Evolutionary conservation across 1,140 invertebrate genomes (phyloP).

Genomic region (Helicoverpa armigera): DNA sequence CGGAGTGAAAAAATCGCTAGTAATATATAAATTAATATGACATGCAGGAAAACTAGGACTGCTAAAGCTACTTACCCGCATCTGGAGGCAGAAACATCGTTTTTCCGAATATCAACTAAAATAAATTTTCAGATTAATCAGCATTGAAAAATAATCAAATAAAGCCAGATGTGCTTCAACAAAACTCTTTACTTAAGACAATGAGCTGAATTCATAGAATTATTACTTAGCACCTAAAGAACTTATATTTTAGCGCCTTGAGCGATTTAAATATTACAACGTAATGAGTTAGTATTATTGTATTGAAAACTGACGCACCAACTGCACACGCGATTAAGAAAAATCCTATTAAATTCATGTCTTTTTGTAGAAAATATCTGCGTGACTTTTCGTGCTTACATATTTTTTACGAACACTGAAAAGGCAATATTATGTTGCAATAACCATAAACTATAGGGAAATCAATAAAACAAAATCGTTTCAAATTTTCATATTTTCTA

Average conservation of each 20-base stretch:
- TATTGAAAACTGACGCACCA: neutral
- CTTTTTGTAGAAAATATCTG: neutral
- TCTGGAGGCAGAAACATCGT: slow-evolving; percentile 41
- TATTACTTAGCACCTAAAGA: too few relatives aligned
- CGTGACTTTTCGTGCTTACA: neutral
- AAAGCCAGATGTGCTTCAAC: too few relatives aligned
- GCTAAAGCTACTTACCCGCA: slow-evolving; percentile 57
- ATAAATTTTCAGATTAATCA: neutral
- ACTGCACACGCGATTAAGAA: neutral
- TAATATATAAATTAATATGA: too few relatives aligned
- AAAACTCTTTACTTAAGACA: too few relatives aligned
- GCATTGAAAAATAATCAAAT: neutral
- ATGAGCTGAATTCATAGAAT: too few relatives aligned
- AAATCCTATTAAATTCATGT: slow-evolving; percentile 12
- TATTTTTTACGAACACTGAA: neutral
- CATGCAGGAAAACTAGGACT: too few relatives aligned
- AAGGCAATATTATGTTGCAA: neutral
- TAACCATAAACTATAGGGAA: slow-evolving; percentile 3
- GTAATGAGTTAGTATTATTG: neutral
- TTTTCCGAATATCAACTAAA: slow-evolving; percentile 30
- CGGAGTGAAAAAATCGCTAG: too few relatives aligned
- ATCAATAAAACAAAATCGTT: slow-evolving; percentile 40
- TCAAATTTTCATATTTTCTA: slow-evolving; percentile 34
- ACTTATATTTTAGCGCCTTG: too few relatives aligned
- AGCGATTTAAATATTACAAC: neutral